phyloP scores from a whole-genome alignment of 2,113 vertebrate species.

The Engystomops pustulosus region DNA sequence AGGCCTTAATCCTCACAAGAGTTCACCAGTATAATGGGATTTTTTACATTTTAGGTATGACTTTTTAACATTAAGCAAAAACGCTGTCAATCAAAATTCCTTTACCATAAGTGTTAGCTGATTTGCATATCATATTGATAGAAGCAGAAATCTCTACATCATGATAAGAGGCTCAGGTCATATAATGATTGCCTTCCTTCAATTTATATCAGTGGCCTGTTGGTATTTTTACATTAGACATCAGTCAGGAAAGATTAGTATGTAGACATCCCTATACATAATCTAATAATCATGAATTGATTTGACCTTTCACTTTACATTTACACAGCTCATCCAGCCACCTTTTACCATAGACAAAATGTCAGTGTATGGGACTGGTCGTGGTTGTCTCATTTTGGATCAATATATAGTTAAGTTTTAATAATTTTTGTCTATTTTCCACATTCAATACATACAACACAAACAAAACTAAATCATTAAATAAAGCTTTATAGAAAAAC shows the following conservation, averaged over 20 bases:
- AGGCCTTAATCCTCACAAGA: too few relatives aligned
- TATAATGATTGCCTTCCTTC: neutral
- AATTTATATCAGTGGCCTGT: neutral
- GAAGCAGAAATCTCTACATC: too few relatives aligned
- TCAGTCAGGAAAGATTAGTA: neutral
- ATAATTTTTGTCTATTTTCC: too few relatives aligned
- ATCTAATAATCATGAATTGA: slow-evolving; percentile 31
- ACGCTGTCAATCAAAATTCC: too few relatives aligned
- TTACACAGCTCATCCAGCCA: neutral
- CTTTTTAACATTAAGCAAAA: too few relatives aligned
- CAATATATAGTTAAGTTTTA: too few relatives aligned
- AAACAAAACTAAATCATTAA: neutral
- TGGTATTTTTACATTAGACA: neutral
- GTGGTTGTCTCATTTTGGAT: slow-evolving; percentile 24
- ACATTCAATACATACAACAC: too few relatives aligned
- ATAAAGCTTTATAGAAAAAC: neutral
- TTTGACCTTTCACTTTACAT: slow-evolving; percentile 21
- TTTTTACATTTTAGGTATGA: too few relatives aligned
- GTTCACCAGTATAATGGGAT: too few relatives aligned
- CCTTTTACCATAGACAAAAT: slow-evolving; percentile 20
- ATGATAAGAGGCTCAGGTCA: too few relatives aligned
- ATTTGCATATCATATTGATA: too few relatives aligned
- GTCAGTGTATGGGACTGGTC: slow-evolving; percentile 6
- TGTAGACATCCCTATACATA: neutral
- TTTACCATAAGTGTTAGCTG: too few relatives aligned